A percentile compares a stretch with the other conserved stretches of the same genome.
Conservation (phyloP, 2,113 vertebrate genomes). For the Jacana jacana region DNA sequence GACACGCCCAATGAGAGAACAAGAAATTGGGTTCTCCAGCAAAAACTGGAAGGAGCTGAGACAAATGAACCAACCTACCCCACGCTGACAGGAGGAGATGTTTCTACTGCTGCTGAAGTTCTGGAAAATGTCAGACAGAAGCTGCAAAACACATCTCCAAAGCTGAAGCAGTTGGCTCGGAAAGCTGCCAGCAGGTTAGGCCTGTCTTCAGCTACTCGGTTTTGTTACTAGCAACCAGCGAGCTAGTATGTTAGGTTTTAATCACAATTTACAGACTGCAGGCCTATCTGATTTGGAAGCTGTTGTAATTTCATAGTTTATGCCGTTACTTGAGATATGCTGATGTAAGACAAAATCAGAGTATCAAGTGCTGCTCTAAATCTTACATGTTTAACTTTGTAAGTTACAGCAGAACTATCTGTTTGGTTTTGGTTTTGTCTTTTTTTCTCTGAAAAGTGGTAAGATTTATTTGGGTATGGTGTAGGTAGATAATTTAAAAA, state of each 20-base stretch:
- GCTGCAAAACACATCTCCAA: constrained; percentile 80
- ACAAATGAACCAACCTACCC: constrained; percentile 53
- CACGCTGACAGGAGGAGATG: constrained; percentile 7
- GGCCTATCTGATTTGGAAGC: background rate
- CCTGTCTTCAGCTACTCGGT: background rate
- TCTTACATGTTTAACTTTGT: background rate
- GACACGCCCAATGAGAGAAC: constrained; percentile 75
- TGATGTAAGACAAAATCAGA: background rate
- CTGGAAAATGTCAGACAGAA: constrained; percentile 77
- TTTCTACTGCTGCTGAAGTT: constrained; percentile 66
- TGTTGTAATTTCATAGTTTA: background rate
- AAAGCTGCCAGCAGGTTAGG: constrained; percentile 81
- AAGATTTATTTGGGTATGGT: background rate
- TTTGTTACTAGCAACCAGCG: background rate
- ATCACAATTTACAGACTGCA: background rate
- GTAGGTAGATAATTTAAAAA: background rate
- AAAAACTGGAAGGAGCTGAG: constrained; percentile 74
- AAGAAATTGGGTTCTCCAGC: constrained; percentile 86
- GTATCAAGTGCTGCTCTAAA: background rate
- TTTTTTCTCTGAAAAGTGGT: background rate
- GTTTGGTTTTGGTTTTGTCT: too few relatives aligned
- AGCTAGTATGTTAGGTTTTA: background rate
- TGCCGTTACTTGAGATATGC: background rate
- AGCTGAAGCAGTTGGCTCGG: constrained; percentile 76
- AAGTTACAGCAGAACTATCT: background rate